Evolutionary conservation across 1,140 invertebrate species (phyloP), one percentile per base, ranked within the genome.

Genomic region (Trichomalopsis sarcophagae): DNA sequence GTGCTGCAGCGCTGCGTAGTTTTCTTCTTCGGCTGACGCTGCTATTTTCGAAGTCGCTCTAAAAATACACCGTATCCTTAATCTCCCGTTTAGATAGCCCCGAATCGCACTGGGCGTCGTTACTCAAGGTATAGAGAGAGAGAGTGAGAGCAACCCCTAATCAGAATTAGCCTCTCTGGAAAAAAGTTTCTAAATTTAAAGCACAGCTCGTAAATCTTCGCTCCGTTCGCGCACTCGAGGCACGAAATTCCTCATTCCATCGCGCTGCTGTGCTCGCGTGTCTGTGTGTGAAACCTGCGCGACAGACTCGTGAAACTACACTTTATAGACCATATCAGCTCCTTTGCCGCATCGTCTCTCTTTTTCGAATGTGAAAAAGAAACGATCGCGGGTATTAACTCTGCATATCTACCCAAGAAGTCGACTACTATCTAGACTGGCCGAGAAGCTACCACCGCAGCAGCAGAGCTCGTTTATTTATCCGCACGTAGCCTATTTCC

Each of bases 401-500:
- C 33, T 21, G 13, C 21, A 44, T 55, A 7, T 73, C 71, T 11
- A 81, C 3, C 3, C 17, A 62, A 62, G 17, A 62, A 62, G 55
- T 62, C 55, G 17, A 62, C 17, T 62, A 21, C 6, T 44, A 27
- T 27, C 27, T 27, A 44, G 6, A 62, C 55, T 21, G 14, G 14
- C 27, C n/a, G 79, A 62, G 50, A 62, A 36, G 9, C 40, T n/a
- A 9, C 33, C 14, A 47, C 17, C 5, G 11, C 13, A 44, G 44
- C n/a, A 33, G 27, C 33, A 36, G 27, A 62, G 21, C 40, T 75
- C 81, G 50, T 82, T 76, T 76, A 82, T 82, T 76, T 82, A 82
- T 82, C 73, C 33, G 33, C 44, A 21, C n/a, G 7, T 82, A 75
- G 81, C 71, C 71, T 82, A 82, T 82, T 82, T 82, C 81, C 73